Evolutionary conservation across 1,140 invertebrate genomes (phyloP).

Genomic region (Antheraea pernyi): DNA sequence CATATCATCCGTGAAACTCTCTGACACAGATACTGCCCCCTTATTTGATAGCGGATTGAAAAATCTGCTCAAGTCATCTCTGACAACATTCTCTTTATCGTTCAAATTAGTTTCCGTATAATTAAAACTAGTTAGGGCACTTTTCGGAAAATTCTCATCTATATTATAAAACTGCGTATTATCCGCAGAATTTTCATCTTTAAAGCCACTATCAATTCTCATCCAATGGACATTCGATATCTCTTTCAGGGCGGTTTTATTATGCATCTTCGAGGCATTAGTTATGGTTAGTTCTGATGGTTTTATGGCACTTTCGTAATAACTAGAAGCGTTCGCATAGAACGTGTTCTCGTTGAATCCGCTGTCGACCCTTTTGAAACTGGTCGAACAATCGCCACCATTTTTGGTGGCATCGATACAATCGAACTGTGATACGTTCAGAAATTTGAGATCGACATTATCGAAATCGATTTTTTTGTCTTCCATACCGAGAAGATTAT

Average conservation of each 20-base stretch:
- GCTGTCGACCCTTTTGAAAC: constrained; percentile 72
- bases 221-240: constrained; percentile 72
- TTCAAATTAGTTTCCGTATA: constrained; percentile 54
- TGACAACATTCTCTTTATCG: constrained; percentile 57
- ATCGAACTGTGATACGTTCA: constrained; percentile 52
- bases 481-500: constrained; percentile 58
- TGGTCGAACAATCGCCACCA: constrained; percentile 44
- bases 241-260: constrained; percentile 60
- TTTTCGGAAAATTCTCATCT: constrained; percentile 16
- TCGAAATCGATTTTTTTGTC: constrained; percentile 71
- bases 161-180: constrained; percentile 57
- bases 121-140: constrained; percentile 33
- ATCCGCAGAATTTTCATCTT: constrained; percentile 69
- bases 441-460: constrained; percentile 72
- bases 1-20: constrained; percentile 70
- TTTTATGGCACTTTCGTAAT: constrained; percentile 74
- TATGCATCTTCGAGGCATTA: constrained; percentile 45
- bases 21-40: constrained; percentile 70
- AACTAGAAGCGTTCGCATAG: constrained; percentile 65
- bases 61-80: constrained; percentile 50
- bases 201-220: constrained; percentile 73
- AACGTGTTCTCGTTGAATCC: constrained; percentile 72
- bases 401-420: constrained; percentile 41
- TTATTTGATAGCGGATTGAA: constrained; percentile 36
- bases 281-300: constrained; percentile 70